A percentile compares a stretch with the other conserved stretches of the same genome.
Conservation (phyloP, 2,797 vertebrate genomes). For the Coregonus ussuriensis region DNA sequence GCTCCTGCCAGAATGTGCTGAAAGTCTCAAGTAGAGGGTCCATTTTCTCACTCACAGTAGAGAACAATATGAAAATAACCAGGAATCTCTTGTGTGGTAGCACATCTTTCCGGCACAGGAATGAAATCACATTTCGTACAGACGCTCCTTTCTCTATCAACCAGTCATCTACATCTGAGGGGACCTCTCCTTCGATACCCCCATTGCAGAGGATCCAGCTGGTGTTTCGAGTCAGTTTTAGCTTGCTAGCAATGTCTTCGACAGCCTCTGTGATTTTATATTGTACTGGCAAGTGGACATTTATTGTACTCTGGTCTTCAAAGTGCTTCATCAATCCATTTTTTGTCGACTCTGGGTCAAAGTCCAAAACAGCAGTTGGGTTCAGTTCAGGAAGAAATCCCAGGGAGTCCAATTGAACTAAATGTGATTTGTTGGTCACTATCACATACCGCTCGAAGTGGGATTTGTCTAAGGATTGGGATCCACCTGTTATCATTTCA, state of each 20-base stretch:
- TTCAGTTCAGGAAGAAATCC: slow-evolving; percentile 79
- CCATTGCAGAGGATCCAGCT: slow-evolving; percentile 77
- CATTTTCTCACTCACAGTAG: slow-evolving; percentile 60
- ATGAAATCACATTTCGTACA: slow-evolving; percentile 66
- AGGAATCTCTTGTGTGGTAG: slow-evolving; percentile 67
- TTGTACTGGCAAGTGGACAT: slow-evolving; percentile 47
- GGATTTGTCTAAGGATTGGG: slow-evolving; percentile 74
- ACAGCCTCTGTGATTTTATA: slow-evolving; percentile 71
- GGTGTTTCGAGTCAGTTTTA: slow-evolving; percentile 64
- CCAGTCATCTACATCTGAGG: slow-evolving; percentile 63
- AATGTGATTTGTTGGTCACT: slow-evolving; percentile 78
- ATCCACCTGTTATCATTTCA: slow-evolving; percentile 78
- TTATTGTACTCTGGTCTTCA: slow-evolving; percentile 57
- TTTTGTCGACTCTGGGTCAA: slow-evolving; percentile 78
- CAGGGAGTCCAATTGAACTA: slow-evolving; percentile 66
- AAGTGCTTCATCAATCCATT: slow-evolving; percentile 70
- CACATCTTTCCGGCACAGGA: slow-evolving; percentile 67
- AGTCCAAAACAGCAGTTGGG: slow-evolving; percentile 77
- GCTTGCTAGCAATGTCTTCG: slow-evolving; percentile 59
- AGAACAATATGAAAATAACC: slow-evolving; percentile 67
- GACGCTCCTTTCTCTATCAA: slow-evolving; percentile 65
- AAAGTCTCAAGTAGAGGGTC: slow-evolving; percentile 73
- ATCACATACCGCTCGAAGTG: slow-evolving; percentile 78
- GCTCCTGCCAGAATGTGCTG: slow-evolving; percentile 64
- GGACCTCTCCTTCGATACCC: slow-evolving; percentile 36